Base-by-base conservation (phyloP, 2,888 invertebrate genomes). In the Palloptera scutellata region DNA sequence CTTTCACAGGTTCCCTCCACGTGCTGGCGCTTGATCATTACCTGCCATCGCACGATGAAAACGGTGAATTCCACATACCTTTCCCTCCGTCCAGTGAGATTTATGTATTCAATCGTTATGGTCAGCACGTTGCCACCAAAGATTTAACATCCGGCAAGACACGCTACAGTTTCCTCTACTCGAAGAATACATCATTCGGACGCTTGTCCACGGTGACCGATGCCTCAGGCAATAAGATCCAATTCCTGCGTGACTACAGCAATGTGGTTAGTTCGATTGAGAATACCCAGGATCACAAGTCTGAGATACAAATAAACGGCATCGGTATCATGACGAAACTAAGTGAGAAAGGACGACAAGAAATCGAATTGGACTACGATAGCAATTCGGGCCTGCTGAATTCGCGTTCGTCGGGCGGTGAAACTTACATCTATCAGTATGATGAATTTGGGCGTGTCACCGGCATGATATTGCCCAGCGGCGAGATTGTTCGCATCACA, bases 111-210 rank as follows among this genome's bases (percentile, higher is more conserved):
- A 96, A 96, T 85, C 89, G 94, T 40, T 96, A 96, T 81, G 98
- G 99, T 1, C 98, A 98, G 83, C 99, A 99, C 84, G 93, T 95
- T 40, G 92, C 93, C 40, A 98, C 98, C 1, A 94, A 94, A 83
- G 97, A 97, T 84, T 87, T 97, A 68, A 93, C 97, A 58, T 97
- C 97, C n/a, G 96, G 94, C 59, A 95, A 95, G 85, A 93, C 93
- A 6, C 89, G 96, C 82, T 98, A 97, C 85, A 94, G 96, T 59
- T 98, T 98, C 87, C 88, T 97, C 30, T 98, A 98, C 87, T 97
- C 96, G 59, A 98, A 98, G 81, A 97, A 96, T 82, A 96, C 96
- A 9, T 96, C 95, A 81, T 97, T 96, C 77, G 97, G 98, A 0
- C 95, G 95, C 80, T 86, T 98, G 64, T 94, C 94, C 0, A 95